Percentiles rank a stretch among this genome's conserved stretches.
Evolutionary conservation across 2,113 vertebrate genomes (phyloP).

Genomic region (Petrocephalus microphthalmus): DNA sequence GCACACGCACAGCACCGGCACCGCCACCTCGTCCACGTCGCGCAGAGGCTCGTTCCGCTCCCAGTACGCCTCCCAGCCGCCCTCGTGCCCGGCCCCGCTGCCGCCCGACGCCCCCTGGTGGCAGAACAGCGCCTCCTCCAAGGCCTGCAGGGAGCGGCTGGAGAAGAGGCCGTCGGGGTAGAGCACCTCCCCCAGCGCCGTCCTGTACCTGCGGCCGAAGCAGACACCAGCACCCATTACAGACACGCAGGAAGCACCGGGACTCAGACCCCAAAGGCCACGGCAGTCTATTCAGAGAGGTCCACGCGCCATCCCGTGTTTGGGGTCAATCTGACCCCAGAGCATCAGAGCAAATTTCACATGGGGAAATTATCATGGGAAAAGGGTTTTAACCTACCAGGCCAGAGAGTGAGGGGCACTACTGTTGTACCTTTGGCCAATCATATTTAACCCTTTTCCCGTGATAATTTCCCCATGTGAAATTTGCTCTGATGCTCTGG

Average conservation of each 20-base stretch:
- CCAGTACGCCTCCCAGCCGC: constrained; percentile 68
- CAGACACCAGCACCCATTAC: constrained; percentile 17
- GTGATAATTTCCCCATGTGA: too few species aligned
- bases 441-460: too few species aligned
- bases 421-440: neutral
- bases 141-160: constrained; percentile 53
- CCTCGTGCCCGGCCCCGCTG: constrained; percentile 15
- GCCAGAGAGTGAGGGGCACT: neutral
- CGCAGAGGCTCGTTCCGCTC: constrained; percentile 69
- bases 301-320: constrained; percentile 45
- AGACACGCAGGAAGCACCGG: constrained; percentile 16
- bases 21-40: constrained; percentile 72
- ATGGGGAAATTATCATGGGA: too few species aligned
- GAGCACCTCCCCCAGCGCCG: constrained; percentile 56
- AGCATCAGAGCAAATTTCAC: too few species aligned
- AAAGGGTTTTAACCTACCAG: too few species aligned
- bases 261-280: constrained; percentile 34
- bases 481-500: too few species aligned
- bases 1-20: constrained; percentile 67
- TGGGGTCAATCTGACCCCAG: too few species aligned
- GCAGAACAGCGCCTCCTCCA: constrained; percentile 69
- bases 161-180: constrained; percentile 59
- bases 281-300: constrained; percentile 35
- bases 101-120: constrained; percentile 34
- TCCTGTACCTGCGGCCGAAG: constrained; percentile 57